phyloP scores from a whole-genome alignment of 2,888 invertebrate species.

The Gastracanthus pulcherrimus region DNA sequence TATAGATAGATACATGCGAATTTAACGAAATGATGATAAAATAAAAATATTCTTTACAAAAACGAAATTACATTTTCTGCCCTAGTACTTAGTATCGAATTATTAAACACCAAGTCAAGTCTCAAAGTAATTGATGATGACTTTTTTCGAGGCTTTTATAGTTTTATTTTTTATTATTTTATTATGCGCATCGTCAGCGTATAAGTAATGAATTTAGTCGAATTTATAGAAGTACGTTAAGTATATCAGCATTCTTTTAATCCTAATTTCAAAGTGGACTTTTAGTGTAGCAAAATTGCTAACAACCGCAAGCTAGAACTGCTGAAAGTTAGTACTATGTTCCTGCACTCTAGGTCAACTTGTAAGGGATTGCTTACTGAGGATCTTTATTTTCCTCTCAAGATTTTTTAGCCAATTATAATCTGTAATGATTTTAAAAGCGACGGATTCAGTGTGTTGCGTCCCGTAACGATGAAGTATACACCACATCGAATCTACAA shows the following conservation, averaged over 20 bases:
- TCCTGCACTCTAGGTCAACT: neutral
- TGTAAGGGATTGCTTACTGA: neutral
- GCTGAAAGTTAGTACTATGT: no score
- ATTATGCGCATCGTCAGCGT: neutral
- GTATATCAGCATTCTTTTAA: no score
- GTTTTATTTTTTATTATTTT: conserved; percentile 35
- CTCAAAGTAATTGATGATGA: conserved; percentile 1
- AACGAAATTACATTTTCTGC: conserved; percentile 36
- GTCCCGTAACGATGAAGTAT: conserved; percentile 34
- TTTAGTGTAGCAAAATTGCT: neutral
- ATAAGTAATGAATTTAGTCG: neutral
- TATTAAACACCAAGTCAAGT: conserved; percentile 33
- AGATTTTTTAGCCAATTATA: neutral
- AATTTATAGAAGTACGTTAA: conserved; percentile 26
- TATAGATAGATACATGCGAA: neutral
- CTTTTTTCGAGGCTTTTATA: conserved; percentile 37
- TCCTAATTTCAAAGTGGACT: neutral
- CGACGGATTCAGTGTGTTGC: conserved; percentile 13
- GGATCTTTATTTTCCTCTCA: neutral
- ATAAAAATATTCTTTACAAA: neutral
- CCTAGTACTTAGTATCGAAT: conserved; percentile 25
- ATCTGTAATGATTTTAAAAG: neutral
- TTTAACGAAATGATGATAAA: no score
- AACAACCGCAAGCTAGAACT: no score
- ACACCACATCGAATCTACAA: conserved; percentile 39